phyloP scores from a whole-genome alignment of 2,797 vertebrate species.

The Clarias laeviceps region DNA sequence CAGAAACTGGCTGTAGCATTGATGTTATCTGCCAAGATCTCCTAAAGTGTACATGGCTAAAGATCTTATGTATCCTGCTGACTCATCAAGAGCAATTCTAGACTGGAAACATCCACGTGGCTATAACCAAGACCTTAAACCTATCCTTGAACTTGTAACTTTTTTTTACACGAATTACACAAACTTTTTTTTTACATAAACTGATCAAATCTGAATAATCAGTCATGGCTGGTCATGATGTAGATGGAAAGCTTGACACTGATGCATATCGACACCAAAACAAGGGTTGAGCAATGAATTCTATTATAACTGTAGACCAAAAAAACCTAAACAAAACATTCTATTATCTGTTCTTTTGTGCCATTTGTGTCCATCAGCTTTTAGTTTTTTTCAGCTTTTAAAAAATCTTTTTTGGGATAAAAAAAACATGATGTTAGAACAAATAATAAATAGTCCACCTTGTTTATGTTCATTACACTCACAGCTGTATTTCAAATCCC shows the following conservation, averaged over 20 bases:
- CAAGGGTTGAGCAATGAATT: too few species aligned
- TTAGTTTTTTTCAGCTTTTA: background rate
- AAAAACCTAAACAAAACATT: background rate
- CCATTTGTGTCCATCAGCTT: too few species aligned
- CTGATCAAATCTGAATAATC: background rate
- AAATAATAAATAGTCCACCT: background rate
- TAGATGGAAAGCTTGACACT: background rate
- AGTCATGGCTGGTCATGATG: background rate
- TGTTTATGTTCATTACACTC: background rate
- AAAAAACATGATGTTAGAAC: background rate
- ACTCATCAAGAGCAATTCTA: background rate
- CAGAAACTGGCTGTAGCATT: slow-evolving; percentile 2
- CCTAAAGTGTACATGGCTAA: slow-evolving; percentile 17
- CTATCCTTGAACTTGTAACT: slow-evolving; percentile 2
- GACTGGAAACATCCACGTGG: background rate
- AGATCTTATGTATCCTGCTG: slow-evolving; percentile 7
- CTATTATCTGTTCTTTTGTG: background rate
- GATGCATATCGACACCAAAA: too few species aligned
- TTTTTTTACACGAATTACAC: background rate
- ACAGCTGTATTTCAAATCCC: background rate
- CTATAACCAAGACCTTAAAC: background rate
- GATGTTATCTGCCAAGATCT: slow-evolving; percentile 3
- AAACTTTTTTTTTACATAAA: too few species aligned
- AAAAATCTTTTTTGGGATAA: background rate
- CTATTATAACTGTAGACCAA: background rate